Conservation (phyloP, 2,888 invertebrate genomes). For the Melanargia galathea region DNA sequence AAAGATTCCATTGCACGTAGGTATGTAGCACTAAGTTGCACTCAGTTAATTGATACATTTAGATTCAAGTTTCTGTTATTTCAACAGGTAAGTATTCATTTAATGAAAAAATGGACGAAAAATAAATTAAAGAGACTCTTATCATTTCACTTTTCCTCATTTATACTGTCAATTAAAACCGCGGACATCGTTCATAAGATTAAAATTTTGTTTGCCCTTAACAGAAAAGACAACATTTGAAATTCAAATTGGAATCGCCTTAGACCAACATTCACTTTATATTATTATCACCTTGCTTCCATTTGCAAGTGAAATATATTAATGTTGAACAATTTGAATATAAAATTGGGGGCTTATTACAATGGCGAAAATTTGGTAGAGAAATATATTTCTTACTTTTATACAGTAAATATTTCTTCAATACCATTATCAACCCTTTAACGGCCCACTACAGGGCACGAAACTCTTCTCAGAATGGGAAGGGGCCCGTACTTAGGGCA, state of each 20-base stretch:
- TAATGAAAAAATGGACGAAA: background rate
- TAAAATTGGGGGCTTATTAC: slow-evolving; percentile 39
- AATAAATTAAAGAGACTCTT: background rate
- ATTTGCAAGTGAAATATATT: slow-evolving; percentile 23
- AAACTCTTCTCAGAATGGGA: no score
- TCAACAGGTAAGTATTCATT: background rate
- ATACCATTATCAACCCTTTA: no score
- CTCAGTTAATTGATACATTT: no score
- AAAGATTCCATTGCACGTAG: no score
- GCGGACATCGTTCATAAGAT: slow-evolving; percentile 56
- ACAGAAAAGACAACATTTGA: slow-evolving; percentile 66
- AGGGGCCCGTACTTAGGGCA: no score
- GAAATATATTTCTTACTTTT: no score
- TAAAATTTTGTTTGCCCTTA: slow-evolving; percentile 57
- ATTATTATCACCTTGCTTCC: slow-evolving; percentile 21
- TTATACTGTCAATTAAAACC: slow-evolving; percentile 40
- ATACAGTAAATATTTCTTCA: no score
- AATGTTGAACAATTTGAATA: slow-evolving; percentile 46
- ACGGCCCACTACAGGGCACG: no score
- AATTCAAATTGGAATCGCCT: slow-evolving; percentile 65
- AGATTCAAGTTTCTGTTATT: background rate
- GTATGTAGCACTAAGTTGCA: no score
- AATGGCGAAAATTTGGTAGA: slow-evolving; percentile 15
- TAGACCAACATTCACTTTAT: slow-evolving; percentile 57
- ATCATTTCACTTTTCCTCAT: background rate